Evolutionary conservation across 2,113 vertebrate genomes (phyloP), one percentile per base, ranked within the genome.

Genomic region (Triplophysa dalaica): DNA sequence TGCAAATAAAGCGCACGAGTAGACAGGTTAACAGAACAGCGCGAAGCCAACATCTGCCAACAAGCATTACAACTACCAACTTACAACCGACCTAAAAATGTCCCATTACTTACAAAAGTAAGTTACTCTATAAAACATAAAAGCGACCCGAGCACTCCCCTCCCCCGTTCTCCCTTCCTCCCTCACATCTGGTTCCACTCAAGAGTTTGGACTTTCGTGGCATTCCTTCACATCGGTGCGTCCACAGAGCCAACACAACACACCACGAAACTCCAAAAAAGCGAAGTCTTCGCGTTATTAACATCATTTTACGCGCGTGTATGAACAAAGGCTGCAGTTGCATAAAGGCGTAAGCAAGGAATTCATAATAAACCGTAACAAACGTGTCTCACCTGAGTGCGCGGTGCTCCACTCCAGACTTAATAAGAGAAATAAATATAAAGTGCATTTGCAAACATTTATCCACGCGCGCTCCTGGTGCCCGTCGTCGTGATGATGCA

Each of bases 131-230:
- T 62, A 63, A 75, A 62, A 75, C 72, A 24, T 48, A 62, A 75
- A 62, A 48, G 38, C 22, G 8, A 78, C n/a, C 67, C 75, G 66
- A 4, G 45, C 58, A 75, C 33, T 68, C 75, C 82, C 82, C 81
- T 86, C 77, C 82, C 75, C 84, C 86, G 77, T 70, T 82, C 78
- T 82, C 81, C 70, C 61, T 87, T 80, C 85, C 80, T 82, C 83
- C 86, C 73, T 83, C 93, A 94, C 95, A 95, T 96, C 95, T 96
- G 94, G 89, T 94, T 95, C 92, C 91, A 94, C 94, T 95, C 93
- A 94, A 33, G 86, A 69, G 77, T 88, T 90, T 86, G 91, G 90
- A 92, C 88, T 89, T 89, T 90, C 88, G 90, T 91, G 91, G 91
- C 91, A 91, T 87, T 90, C 89, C 89, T 80, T 76, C 65, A 80